These are phyloP conservation scores for Drosophila grimshawi DNA, from an alignment of 1,140 invertebrate species.

Conservation along the genomic window DNA sequence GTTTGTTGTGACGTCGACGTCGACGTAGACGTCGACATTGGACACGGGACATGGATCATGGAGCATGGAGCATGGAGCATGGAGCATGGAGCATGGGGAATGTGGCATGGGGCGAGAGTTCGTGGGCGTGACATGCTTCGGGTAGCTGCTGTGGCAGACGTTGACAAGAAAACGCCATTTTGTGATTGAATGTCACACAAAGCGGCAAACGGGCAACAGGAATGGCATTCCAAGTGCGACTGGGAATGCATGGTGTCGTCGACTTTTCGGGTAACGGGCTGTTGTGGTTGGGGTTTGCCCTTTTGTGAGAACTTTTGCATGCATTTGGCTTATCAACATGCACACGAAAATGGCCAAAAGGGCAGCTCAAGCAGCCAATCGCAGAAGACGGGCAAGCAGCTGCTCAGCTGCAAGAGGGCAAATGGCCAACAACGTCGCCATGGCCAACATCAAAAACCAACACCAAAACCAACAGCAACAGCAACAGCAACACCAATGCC, in stretches of 20 bases:
- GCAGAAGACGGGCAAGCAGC: constrained; percentile 55
- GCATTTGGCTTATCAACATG: constrained; percentile 79
- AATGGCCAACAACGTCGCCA: constrained; percentile 59
- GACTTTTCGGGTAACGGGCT: constrained; percentile 14
- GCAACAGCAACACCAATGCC: constrained; percentile 46
- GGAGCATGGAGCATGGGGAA: constrained; percentile 15
- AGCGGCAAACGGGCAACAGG: constrained; percentile 22
- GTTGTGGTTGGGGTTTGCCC: constrained; percentile 12
- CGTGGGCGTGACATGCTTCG: constrained; percentile 65
- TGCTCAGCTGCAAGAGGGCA: constrained; percentile 53
- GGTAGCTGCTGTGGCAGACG: constrained; percentile 66
- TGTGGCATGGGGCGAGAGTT: constrained; percentile 20
- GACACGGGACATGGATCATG: constrained; percentile 15
- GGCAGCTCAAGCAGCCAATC: constrained; percentile 76
- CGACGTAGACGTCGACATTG: constrained; percentile 23
- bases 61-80: constrained; percentile 13
- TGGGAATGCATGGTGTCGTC: constrained; percentile 18
- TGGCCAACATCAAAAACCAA: constrained; percentile 26
- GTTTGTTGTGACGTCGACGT: constrained; percentile 64
- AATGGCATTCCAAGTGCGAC: constrained; percentile 13
- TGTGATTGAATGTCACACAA: constrained; percentile 83
- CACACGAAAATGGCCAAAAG: constrained; percentile 77
- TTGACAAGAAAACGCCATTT: constrained; percentile 84
- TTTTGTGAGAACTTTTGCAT: constrained; percentile 49
- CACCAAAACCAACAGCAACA: constrained; percentile 29